Evolutionary conservation across 2,113 vertebrate species (phyloP).

Genomic region (Zapus hudsonius): DNA sequence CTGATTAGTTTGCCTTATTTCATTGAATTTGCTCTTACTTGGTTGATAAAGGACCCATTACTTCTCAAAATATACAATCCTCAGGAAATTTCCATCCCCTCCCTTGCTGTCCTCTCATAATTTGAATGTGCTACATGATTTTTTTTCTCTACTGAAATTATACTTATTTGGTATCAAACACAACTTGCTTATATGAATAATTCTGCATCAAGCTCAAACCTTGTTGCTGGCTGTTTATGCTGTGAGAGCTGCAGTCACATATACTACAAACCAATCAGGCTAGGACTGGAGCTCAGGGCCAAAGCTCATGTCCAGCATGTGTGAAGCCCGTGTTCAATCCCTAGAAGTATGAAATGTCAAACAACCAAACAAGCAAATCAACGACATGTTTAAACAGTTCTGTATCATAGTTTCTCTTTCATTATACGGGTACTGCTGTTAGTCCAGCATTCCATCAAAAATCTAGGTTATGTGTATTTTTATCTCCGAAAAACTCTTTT

Average conservation of each 20-base stretch:
- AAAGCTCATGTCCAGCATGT: background rate
- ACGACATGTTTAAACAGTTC: background rate
- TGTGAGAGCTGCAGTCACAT: background rate
- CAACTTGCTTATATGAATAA: background rate
- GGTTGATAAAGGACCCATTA: background rate
- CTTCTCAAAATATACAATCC: background rate
- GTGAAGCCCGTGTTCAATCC: background rate
- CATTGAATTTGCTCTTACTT: background rate
- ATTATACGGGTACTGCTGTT: background rate
- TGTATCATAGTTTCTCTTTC: background rate
- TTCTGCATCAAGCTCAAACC: background rate
- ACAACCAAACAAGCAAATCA: background rate
- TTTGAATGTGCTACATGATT: background rate
- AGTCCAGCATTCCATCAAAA: background rate
- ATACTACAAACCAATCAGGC: background rate
- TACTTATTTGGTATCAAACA: background rate
- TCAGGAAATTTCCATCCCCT: background rate
- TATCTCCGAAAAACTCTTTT: background rate
- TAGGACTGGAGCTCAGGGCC: accelerated
- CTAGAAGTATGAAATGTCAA: background rate
- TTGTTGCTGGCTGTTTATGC: background rate
- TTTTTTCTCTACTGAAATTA: background rate
- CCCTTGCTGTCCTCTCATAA: background rate
- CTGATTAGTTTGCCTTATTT: background rate
- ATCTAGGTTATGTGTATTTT: background rate